Evolutionary conservation across 2,797 vertebrate species (phyloP).

Genomic region (Sarcophilus harrisii): DNA sequence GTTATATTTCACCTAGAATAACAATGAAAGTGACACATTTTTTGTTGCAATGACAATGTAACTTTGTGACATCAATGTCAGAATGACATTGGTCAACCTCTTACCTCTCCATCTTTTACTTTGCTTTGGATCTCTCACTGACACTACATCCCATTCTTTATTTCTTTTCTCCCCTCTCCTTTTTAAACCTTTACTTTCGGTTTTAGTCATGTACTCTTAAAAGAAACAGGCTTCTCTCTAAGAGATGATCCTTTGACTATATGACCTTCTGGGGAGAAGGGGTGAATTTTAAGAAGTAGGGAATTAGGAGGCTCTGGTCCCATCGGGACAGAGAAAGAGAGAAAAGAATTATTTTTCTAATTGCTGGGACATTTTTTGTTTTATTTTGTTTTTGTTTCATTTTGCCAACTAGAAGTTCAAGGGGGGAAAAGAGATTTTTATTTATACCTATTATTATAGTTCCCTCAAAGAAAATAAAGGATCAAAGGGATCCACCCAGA

Average conservation of each 20-base stretch:
- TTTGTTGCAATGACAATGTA: background rate
- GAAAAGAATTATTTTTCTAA: background rate
- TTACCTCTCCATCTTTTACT: background rate
- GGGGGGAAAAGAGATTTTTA: background rate
- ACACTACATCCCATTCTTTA: background rate
- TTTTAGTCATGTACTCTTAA: background rate
- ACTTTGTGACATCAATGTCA: background rate
- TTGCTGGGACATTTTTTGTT: background rate
- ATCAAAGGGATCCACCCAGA: background rate
- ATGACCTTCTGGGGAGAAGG: background rate
- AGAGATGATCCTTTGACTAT: background rate
- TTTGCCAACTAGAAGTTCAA: background rate
- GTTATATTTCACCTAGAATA: background rate
- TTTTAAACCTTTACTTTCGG: background rate
- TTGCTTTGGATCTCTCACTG: background rate
- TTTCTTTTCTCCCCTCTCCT: background rate
- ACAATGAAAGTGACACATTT: background rate
- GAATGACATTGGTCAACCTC: background rate
- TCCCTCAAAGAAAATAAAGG: background rate
- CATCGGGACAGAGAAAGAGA: background rate
- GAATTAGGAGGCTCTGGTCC: background rate
- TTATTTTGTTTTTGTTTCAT: background rate
- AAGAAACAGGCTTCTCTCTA: background rate
- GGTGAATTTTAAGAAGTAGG: background rate
- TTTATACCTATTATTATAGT: background rate